Base-by-base conservation (phyloP, 2,888 invertebrate species). In the Malachius bipustulatus region DNA sequence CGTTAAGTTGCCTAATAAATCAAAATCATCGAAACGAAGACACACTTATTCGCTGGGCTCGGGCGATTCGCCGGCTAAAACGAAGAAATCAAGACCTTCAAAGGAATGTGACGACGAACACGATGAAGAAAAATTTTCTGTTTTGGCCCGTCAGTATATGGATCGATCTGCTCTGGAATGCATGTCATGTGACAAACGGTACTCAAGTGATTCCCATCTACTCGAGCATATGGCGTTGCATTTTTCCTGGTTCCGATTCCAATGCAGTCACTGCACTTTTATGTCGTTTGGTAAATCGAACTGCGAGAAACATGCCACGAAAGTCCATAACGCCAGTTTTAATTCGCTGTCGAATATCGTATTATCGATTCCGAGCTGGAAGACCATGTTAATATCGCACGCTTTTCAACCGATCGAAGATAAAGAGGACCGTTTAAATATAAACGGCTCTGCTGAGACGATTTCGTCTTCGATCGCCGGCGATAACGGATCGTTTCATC, bases 261-360 rank as follows among this genome's bases (percentile, higher is more conserved):
- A 78, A 36, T 87, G 87, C 53, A 77, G 74, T 49, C 59, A 77
- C 11, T 87, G 87, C 57, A 69, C 73, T 33, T 83, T 72, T 51
- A 74, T 75, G 51, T 71, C 77, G 39, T 79, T 75, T 45, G 63
- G 70, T 9, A 76, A 75, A 46, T 70, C 70, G 31, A 75, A 77
- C 43, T 70, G 79, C 29, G 68, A 74, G 1, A 70, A 72, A 40
- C 82, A 82, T 51, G 70, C 77, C 1, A 71, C 70, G 44, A 64
- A 68, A 41, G 65, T 69, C 1, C 81, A 82, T 51, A 70, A 72
- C 46, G 63, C 75, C 35, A 65, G 66, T 3, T 70, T 71, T 47
- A 63, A 63, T 40, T 42, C 53, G 15, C 55, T 63, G 6, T 47
- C 57, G 6, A 58, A 61, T 38, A 59, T 56, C 41, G 52, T 60